Evolutionary conservation across 1,140 invertebrate species (phyloP).

Genomic region (Ceratosolen solmsi): DNA sequence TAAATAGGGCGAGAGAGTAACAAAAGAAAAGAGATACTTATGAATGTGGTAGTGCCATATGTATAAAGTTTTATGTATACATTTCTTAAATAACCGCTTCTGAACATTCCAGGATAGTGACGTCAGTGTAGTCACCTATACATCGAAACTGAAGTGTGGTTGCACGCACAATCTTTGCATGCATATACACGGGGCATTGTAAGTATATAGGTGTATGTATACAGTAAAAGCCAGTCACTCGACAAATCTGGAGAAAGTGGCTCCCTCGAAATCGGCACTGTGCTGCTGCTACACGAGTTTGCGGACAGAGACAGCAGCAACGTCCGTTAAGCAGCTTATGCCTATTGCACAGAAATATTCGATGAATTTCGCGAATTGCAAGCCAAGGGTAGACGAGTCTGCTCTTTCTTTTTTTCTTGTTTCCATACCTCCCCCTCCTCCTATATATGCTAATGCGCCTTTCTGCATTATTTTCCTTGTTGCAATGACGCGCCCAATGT

Average conservation of each 20-base stretch:
- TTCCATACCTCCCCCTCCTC: neutral
- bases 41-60: neutral
- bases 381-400: neutral
- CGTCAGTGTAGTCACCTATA: neutral
- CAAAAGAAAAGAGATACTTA: neutral
- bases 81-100: slow-evolving; percentile 1
- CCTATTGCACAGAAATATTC: neutral
- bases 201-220: neutral
- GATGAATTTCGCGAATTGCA: neutral
- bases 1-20: neutral
- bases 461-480: neutral
- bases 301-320: neutral
- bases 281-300: neutral
- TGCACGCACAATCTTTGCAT: neutral
- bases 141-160: neutral
- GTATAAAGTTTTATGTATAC: neutral
- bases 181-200: neutral
- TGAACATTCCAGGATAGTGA: neutral
- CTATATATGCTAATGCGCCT: neutral
- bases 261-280: neutral
- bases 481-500: neutral
- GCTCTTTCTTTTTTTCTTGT: neutral
- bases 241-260: slow-evolving; percentile 9
- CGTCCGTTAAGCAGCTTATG: neutral
- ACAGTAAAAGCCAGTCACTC: slow-evolving; percentile 2